Conservation (phyloP, 1,140 invertebrate genomes). For the Mercenaria mercenaria region DNA sequence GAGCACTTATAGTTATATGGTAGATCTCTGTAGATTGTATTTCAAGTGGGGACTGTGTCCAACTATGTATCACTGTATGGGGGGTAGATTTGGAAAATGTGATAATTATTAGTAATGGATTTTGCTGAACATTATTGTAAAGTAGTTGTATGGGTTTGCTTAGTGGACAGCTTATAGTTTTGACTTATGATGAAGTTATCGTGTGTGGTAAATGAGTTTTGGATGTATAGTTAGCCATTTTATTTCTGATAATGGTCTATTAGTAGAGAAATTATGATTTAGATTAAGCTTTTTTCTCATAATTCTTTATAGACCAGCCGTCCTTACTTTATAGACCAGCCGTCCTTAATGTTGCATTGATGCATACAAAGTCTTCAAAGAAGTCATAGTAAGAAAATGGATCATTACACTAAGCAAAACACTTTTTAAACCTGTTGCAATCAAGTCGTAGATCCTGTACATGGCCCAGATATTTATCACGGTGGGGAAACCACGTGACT, state of each 20-base stretch:
- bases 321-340: too few relatives aligned
- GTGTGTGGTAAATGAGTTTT: slow-evolving; percentile 44
- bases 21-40: not conserved
- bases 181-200: slow-evolving; percentile 20
- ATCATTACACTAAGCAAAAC: too few relatives aligned
- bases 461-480: too few relatives aligned
- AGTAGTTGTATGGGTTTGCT: not conserved
- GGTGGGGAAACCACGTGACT: too few relatives aligned
- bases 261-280: slow-evolving; percentile 10
- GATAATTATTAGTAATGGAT: slow-evolving; percentile 46
- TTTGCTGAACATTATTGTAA: slow-evolving; percentile 32
- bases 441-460: too few relatives aligned
- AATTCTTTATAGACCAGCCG: not conserved
- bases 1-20: not conserved
- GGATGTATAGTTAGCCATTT: not conserved
- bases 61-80: not conserved
- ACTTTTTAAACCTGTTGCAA: too few relatives aligned
- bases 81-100: not conserved
- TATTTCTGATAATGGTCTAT: not conserved
- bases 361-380: too few relatives aligned
- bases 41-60: not conserved
- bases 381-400: too few relatives aligned
- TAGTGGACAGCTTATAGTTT: not conserved
- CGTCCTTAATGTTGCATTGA: too few relatives aligned
- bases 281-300: not conserved